A percentile compares a stretch with the other conserved stretches of the same genome.
These are phyloP conservation scores for Phoeniculus purpureus DNA, from an alignment of 2,797 vertebrate species.

Conservation along the genomic window DNA sequence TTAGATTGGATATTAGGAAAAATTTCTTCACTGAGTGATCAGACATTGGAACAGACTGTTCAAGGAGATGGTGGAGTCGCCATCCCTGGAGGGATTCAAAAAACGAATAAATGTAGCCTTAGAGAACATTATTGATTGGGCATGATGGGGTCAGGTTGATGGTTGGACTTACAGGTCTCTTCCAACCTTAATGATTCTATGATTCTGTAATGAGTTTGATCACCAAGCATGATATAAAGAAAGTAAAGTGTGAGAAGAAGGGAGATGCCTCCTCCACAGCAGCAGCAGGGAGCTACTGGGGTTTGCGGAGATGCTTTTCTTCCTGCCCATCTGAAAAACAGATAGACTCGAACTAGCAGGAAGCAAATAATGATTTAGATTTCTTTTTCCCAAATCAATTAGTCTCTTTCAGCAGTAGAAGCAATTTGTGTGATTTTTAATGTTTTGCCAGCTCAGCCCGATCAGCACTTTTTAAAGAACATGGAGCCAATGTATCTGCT, in stretches of 20 bases:
- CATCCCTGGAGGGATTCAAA: too few species aligned
- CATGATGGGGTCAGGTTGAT: too few species aligned
- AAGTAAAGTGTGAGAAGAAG: background rate
- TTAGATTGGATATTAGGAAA: too few species aligned
- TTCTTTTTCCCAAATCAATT: conserved; percentile 40
- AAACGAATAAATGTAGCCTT: too few species aligned
- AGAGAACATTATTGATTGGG: too few species aligned
- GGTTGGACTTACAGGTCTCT: too few species aligned
- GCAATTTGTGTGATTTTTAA: conserved; percentile 75
- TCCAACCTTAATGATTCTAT: too few species aligned
- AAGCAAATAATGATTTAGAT: conserved; percentile 21
- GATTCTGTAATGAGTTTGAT: background rate
- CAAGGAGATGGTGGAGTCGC: too few species aligned
- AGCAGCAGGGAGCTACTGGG: background rate
- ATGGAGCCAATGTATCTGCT: conserved; percentile 66
- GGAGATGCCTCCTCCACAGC: background rate
- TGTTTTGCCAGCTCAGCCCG: conserved; percentile 69
- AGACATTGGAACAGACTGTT: too few species aligned
- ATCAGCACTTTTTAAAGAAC: conserved; percentile 72
- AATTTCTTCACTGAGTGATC: too few species aligned
- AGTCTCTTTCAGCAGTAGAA: conserved; percentile 64
- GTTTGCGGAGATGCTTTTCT: background rate
- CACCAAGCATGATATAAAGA: background rate
- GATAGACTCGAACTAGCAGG: background rate
- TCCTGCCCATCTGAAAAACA: background rate